A percentile compares a stretch with the other conserved stretches of the same genome.
Conservation (phyloP, 2,888 invertebrate genomes). For the Agrotis exclamationis region DNA sequence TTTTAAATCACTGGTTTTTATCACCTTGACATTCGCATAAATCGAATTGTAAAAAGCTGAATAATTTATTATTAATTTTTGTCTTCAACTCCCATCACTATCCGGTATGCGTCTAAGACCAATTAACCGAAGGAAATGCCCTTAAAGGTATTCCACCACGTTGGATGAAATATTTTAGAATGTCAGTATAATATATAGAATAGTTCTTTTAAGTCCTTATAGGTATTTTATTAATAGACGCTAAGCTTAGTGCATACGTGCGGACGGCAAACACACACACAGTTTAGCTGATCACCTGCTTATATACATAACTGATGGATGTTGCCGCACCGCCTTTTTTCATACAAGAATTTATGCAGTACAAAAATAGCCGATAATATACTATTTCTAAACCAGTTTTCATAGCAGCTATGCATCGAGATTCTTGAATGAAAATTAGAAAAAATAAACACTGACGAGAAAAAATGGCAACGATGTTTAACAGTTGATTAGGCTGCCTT, state of each 20-base stretch:
- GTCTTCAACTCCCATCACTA: slow-evolving; percentile 57
- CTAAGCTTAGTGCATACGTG: slow-evolving; percentile 54
- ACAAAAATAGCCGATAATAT: slow-evolving; percentile 61
- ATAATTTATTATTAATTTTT: slow-evolving; percentile 13
- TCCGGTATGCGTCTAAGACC: slow-evolving; percentile 66
- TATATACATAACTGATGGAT: slow-evolving; percentile 63
- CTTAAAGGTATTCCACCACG: slow-evolving; percentile 74
- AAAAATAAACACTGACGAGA: slow-evolving; percentile 50
- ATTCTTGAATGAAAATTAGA: slow-evolving; percentile 58
- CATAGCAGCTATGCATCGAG: slow-evolving; percentile 42
- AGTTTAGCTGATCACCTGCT: slow-evolving; percentile 60
- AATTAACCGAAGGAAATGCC: slow-evolving; percentile 78
- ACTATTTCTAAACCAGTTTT: slow-evolving; percentile 65
- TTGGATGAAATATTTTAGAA: slow-evolving; percentile 73
- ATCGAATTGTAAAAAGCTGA: slow-evolving; percentile 10
- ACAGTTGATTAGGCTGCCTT: slow-evolving; percentile 16
- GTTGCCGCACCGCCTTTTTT: slow-evolving; percentile 50
- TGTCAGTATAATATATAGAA: slow-evolving; percentile 62
- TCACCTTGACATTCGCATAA: slow-evolving; percentile 41
- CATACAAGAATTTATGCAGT: slow-evolving; percentile 50
- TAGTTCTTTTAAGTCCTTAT: slow-evolving; percentile 63
- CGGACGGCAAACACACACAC: slow-evolving; percentile 39
- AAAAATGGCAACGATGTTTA: slow-evolving; percentile 12
- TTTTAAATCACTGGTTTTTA: slow-evolving; percentile 13
- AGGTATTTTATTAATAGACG: slow-evolving; percentile 64